Evolutionary conservation across 2,797 vertebrate species (phyloP).

Genomic region (Galago senegalensis): DNA sequence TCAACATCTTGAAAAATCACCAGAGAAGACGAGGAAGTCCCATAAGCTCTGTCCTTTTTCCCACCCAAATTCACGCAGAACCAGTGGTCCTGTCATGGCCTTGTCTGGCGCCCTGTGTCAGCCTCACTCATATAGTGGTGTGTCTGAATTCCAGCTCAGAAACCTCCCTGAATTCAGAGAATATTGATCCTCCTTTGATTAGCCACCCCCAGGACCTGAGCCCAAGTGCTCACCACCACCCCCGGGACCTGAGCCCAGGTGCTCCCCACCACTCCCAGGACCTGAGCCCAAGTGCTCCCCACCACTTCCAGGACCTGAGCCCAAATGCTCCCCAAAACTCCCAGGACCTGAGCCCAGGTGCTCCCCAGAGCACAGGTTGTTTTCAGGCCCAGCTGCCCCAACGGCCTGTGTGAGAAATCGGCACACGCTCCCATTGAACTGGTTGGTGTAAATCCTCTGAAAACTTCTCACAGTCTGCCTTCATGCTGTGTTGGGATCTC

Average conservation of each 20-base stretch:
- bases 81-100: accelerated
- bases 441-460: too few relatives aligned
- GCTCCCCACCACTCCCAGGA: too few relatives aligned
- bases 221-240: background rate
- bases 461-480: background rate
- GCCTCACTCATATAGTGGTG: accelerated
- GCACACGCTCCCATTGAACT: accelerated
- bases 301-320: accelerated
- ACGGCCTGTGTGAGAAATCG: background rate
- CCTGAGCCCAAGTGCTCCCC: background rate
- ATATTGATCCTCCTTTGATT: accelerated
- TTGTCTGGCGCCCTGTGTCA: accelerated
- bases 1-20: background rate
- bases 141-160: background rate
- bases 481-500: background rate
- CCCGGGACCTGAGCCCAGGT: accelerated
- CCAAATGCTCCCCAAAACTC: background rate
- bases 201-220: accelerated
- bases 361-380: accelerated
- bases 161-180: accelerated
- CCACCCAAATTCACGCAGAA: background rate
- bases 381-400: too few relatives aligned
- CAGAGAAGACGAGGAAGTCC: background rate
- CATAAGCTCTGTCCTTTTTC: accelerated
- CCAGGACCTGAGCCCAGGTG: too few relatives aligned